A percentile compares a stretch with the other conserved stretches of the same genome.
Conservation (phyloP, 2,888 invertebrate genomes). For the Ennomos quercinarius region DNA sequence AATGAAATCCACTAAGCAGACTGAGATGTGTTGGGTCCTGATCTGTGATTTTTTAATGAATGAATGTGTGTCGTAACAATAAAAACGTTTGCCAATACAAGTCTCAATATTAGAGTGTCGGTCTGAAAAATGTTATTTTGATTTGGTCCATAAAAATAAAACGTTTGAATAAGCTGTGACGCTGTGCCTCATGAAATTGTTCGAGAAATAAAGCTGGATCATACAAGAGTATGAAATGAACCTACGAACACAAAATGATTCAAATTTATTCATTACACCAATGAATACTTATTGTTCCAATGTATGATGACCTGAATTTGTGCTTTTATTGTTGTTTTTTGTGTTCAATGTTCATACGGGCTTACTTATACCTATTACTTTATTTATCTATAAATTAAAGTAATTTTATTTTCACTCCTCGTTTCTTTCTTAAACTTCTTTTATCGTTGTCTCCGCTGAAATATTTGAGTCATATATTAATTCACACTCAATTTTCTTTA, state of each 20-base stretch:
- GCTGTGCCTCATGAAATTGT: constrained; percentile 25
- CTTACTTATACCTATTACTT: no score
- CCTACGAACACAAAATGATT: constrained; percentile 37
- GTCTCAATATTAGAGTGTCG: background rate
- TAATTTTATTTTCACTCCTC: no score
- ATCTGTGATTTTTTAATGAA: no score
- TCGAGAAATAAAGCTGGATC: constrained; percentile 34
- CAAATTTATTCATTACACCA: constrained; percentile 52
- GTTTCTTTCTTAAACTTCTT: background rate
- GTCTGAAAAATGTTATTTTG: constrained; percentile 14
- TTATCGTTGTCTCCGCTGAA: background rate
- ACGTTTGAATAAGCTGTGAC: constrained; percentile 19
- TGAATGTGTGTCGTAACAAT: no score
- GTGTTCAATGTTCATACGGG: no score
- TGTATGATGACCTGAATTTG: constrained; percentile 37
- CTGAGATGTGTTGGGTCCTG: no score
- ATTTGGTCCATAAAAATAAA: constrained; percentile 29
- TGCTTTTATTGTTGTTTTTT: background rate
- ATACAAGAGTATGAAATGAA: constrained; percentile 26
- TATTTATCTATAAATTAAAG: no score
- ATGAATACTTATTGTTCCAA: constrained; percentile 51
- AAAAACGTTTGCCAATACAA: no score
- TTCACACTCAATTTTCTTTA: constrained; percentile 25
- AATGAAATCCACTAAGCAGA: no score
- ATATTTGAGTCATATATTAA: constrained; percentile 21